Conservation (phyloP, 1,140 invertebrate genomes). For the Paracyclopina nana region DNA sequence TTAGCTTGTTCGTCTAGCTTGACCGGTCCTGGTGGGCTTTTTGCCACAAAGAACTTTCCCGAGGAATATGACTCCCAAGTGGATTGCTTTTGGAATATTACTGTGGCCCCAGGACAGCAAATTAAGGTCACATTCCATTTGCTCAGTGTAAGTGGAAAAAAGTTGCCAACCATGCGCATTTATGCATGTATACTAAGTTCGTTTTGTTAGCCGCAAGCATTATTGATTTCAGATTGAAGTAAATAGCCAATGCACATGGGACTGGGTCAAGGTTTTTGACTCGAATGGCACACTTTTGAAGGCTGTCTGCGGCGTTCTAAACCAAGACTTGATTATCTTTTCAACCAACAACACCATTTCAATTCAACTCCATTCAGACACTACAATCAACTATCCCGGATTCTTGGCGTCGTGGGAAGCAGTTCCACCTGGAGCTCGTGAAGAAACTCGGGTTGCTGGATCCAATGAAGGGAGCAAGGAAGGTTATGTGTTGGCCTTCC, state of each 20-base stretch:
- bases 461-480: neutral
- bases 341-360: conserved; percentile 1
- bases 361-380: conserved; percentile 5
- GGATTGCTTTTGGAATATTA: conserved; percentile 4
- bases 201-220: neutral
- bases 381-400: neutral
- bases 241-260: conserved; percentile 5
- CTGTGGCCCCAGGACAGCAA: neutral
- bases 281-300: neutral
- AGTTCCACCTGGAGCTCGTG: neutral
- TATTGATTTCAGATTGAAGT: neutral
- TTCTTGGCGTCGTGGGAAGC: conserved; percentile 10
- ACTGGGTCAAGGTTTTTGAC: conserved; percentile 12
- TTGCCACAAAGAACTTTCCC: conserved; percentile 8
- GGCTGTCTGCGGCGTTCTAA: neutral
- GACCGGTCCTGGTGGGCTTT: no score
- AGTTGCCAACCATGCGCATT: neutral
- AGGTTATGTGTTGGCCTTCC: conserved; percentile 4
- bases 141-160: conserved; percentile 1
- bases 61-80: neutral
- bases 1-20: no score
- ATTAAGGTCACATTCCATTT: conserved; percentile 9
- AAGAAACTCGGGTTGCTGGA: neutral
- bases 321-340: conserved; percentile 5
- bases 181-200: neutral